phyloP scores from a whole-genome alignment of 2,113 vertebrate species.

The Chrysemys picta region DNA sequence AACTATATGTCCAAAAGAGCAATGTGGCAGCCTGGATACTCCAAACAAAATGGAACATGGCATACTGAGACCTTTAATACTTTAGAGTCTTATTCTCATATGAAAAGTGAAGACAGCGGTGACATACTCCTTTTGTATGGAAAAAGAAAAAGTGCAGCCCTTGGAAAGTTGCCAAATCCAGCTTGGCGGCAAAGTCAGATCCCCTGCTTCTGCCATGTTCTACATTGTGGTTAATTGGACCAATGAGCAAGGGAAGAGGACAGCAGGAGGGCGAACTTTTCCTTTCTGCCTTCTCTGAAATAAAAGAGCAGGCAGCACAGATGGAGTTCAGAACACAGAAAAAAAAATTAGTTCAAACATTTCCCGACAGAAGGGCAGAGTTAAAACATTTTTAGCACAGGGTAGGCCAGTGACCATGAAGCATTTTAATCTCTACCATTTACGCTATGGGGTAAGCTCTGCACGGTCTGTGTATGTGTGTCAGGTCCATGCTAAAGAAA shows the following conservation, averaged over 20 bases:
- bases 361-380: background rate
- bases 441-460: background rate
- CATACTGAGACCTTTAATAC: background rate
- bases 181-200: background rate
- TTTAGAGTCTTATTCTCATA: background rate
- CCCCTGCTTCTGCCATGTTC: background rate
- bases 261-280: background rate
- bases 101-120: background rate
- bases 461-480: background rate
- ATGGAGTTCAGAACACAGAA: slow-evolving; percentile 35
- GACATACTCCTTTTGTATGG: background rate
- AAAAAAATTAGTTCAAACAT: background rate
- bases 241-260: background rate
- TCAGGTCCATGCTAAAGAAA: background rate
- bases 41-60: background rate
- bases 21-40: background rate
- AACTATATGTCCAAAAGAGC: background rate
- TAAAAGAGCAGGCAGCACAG: slow-evolving; percentile 27
- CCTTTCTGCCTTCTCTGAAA: slow-evolving; percentile 12
- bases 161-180: background rate
- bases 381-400: background rate
- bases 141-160: background rate
- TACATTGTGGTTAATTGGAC: background rate
- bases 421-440: background rate
- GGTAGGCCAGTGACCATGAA: background rate